Evolutionary conservation across 2,888 invertebrate genomes (phyloP).

Genomic region (Dicranocentrus wangi): DNA sequence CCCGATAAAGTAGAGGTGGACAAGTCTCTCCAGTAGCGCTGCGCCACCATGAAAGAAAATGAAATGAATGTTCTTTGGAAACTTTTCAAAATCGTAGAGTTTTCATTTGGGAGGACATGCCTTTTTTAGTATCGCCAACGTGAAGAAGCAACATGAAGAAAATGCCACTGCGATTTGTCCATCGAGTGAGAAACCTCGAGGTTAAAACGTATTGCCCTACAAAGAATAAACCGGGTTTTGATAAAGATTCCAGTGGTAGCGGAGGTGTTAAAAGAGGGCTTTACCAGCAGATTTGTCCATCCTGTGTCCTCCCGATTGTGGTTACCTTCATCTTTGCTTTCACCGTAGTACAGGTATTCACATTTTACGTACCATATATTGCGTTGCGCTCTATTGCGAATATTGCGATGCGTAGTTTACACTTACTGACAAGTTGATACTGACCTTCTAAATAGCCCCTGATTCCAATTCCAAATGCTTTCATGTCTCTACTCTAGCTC

Average conservation of each 20-base stretch:
- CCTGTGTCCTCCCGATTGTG: conserved; percentile 68
- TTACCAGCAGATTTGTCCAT: conserved; percentile 59
- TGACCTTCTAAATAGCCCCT: too few species aligned
- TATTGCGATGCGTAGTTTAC: too few species aligned
- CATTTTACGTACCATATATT: too few species aligned
- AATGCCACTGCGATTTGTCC: conserved; percentile 64
- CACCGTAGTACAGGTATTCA: conserved; percentile 67
- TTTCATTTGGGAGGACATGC: too few species aligned
- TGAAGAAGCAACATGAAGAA: conserved; percentile 45
- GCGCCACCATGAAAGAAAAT: not conserved
- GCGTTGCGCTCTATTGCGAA: too few species aligned
- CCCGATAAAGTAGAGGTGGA: not conserved
- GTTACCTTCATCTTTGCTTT: conserved; percentile 70
- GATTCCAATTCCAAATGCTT: too few species aligned
- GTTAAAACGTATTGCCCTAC: conserved; percentile 63
- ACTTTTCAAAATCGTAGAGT: not conserved
- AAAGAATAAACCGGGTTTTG: conserved; percentile 43
- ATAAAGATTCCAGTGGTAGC: not conserved
- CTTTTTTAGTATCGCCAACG: too few species aligned
- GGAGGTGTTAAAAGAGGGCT: not conserved
- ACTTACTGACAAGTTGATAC: too few species aligned
- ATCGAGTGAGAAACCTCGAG: conserved; percentile 66
- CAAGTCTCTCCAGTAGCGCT: not conserved
- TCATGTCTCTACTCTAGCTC: too few species aligned
- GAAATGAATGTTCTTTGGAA: not conserved